phyloP scores from a whole-genome alignment of 92 coral and sea anemone species.

The Actinernus sp. region DNA sequence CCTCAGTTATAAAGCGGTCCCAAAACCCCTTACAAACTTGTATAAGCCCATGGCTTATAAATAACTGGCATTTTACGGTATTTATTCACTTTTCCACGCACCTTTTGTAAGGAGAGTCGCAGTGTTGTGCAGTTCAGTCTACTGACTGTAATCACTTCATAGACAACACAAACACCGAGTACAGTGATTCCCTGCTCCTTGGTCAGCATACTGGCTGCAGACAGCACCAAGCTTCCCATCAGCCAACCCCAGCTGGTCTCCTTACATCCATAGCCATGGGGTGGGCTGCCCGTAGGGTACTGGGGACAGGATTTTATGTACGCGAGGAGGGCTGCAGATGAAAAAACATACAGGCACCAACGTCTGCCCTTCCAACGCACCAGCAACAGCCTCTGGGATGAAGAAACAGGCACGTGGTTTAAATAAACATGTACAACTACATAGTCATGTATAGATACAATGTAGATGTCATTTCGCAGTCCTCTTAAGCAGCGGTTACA shows the following conservation, averaged over 20 bases:
- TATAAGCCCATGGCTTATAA: background rate
- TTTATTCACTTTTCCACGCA: background rate
- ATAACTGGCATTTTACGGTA: background rate
- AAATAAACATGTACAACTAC: too few relatives aligned
- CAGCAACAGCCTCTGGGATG: conserved; percentile 92
- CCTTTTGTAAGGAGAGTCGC: conserved; percentile 32
- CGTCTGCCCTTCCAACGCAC: conserved; percentile 96
- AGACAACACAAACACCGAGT: conserved; percentile 85
- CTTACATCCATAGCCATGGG: background rate
- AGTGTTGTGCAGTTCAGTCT: conserved; percentile 2
- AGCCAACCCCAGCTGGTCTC: conserved; percentile 75
- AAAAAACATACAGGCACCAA: conserved; percentile 90
- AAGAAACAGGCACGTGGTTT: too few relatives aligned
- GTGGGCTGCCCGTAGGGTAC: conserved; percentile 1
- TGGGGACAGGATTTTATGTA: conserved; percentile 66
- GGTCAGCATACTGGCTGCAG: conserved; percentile 87
- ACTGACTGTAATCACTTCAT: conserved; percentile 67
- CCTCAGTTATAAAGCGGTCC: background rate
- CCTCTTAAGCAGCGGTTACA: too few relatives aligned
- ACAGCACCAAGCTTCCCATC: conserved; percentile 58
- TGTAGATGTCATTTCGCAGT: too few relatives aligned
- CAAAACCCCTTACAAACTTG: too few relatives aligned
- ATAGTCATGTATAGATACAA: too few relatives aligned
- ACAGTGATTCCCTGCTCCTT: conserved; percentile 97
- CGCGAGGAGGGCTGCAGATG: conserved; percentile 72